Percentiles rank a stretch among this genome's conserved stretches.
Conservation (phyloP, 1,140 invertebrate species). For the Drosophila miranda region DNA sequence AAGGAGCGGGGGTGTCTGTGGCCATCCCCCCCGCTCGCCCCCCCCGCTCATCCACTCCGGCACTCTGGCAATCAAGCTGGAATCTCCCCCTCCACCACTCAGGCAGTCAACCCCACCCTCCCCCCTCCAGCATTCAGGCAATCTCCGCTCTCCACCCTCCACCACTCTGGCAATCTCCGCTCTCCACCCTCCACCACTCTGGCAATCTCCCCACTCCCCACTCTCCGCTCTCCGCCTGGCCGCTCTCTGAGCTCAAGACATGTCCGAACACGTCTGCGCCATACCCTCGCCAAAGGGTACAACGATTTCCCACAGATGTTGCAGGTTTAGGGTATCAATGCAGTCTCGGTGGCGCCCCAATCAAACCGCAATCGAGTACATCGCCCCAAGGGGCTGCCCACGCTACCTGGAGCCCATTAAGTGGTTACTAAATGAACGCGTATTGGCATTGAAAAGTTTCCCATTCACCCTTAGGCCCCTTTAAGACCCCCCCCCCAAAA, state of each 20-base stretch:
- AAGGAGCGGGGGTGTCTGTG: slow-evolving; percentile 18
- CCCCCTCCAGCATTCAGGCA: slow-evolving; percentile 19
- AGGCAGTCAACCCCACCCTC: slow-evolving; percentile 9
- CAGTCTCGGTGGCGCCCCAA: slow-evolving; percentile 21
- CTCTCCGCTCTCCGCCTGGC: slow-evolving; percentile 2
- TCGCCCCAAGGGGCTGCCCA: no score
- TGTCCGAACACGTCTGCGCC: no score
- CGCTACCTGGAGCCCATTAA: no score
- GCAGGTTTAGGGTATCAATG: no score
- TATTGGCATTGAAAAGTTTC: no score
- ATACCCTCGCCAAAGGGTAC: no score
- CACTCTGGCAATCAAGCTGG: no score
- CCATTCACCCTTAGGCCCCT: not conserved
- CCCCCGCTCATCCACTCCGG: no score
- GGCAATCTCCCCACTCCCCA: slow-evolving; percentile 13
- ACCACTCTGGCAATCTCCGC: slow-evolving; percentile 25
- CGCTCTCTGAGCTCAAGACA: slow-evolving; percentile 10
- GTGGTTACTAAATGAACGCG: no score
- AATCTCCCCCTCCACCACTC: slow-evolving; percentile 7
- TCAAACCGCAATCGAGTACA: slow-evolving; percentile 40
- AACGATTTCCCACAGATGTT: no score
- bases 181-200: slow-evolving; percentile 6
- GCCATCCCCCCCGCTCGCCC: no score
- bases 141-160: not conserved
- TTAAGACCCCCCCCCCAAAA: no score